phyloP scores from a whole-genome alignment of 1,140 invertebrate species.

The Tyrophagus putrescentiae region DNA sequence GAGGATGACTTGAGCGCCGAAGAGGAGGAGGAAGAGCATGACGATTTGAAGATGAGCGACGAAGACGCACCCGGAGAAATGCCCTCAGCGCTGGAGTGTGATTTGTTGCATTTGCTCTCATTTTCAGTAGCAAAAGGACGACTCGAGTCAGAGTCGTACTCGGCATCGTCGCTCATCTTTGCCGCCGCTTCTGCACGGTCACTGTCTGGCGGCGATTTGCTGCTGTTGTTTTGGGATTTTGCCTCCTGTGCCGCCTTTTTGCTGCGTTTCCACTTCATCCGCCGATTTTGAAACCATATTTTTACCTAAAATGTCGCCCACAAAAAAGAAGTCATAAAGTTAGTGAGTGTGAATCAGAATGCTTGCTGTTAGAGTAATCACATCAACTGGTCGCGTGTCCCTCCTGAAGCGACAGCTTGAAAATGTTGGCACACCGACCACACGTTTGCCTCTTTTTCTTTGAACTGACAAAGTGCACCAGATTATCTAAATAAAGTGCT shows the following conservation, averaged over 20 bases:
- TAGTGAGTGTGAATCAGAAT: constrained; percentile 6
- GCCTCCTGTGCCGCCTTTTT: constrained; percentile 51
- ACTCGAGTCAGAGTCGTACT: neutral
- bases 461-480: neutral
- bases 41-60: no score
- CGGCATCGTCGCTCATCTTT: neutral
- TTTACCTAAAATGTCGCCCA: constrained; percentile 51
- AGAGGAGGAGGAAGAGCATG: no score
- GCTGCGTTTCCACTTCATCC: constrained; percentile 90
- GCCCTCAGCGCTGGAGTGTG: neutral
- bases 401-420: neutral
- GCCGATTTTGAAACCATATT: constrained; percentile 88
- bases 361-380: neutral
- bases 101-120: neutral
- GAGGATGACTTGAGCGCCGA: neutral
- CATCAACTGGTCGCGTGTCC: neutral
- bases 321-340: neutral
- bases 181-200: neutral
- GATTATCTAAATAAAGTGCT: neutral
- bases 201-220: constrained; percentile 45
- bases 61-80: no score
- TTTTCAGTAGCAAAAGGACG: neutral
- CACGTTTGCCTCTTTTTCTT: neutral
- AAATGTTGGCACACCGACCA: constrained; percentile 1
- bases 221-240: neutral